phyloP scores from a whole-genome alignment of 2,888 invertebrate genomes.

The Eurois occulta region DNA sequence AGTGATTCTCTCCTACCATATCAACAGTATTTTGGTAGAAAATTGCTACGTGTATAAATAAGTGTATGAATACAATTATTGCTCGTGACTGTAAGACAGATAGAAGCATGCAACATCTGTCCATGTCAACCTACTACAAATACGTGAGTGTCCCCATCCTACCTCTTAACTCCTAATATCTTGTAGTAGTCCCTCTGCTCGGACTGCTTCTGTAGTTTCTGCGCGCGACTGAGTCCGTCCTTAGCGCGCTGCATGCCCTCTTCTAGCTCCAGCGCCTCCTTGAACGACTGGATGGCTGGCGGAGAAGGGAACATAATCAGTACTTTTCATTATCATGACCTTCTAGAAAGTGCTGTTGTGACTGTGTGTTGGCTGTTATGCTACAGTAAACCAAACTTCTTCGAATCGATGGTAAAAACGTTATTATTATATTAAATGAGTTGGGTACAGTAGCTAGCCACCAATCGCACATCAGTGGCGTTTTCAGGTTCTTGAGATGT shows the following conservation, averaged over 20 bases:
- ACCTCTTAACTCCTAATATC: constrained; percentile 97
- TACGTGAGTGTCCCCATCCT: neutral
- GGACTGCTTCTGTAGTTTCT: constrained; percentile 97
- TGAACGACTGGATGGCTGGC: constrained; percentile 96
- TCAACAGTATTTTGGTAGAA: neutral
- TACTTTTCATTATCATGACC: neutral
- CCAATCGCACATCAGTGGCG: neutral
- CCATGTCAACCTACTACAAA: neutral
- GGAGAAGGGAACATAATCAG: constrained; percentile 69
- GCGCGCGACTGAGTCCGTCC: constrained; percentile 96
- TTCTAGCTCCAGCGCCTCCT: constrained; percentile 96
- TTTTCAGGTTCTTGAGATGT: neutral
- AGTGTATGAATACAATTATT: neutral
- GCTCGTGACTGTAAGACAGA: neutral
- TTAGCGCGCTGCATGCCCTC: constrained; percentile 95
- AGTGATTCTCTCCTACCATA: neutral
- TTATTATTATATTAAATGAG: neutral
- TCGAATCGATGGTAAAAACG: neutral
- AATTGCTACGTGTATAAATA: no score
- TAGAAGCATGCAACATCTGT: neutral
- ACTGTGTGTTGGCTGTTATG: neutral
- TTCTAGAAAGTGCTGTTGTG: neutral
- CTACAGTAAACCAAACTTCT: no score
- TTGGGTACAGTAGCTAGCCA: neutral
- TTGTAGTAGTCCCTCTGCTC: constrained; percentile 99